Evolutionary conservation across 2,113 vertebrate species (phyloP), one percentile per base, ranked within the genome.

Genomic region (Talpa occidentalis): DNA sequence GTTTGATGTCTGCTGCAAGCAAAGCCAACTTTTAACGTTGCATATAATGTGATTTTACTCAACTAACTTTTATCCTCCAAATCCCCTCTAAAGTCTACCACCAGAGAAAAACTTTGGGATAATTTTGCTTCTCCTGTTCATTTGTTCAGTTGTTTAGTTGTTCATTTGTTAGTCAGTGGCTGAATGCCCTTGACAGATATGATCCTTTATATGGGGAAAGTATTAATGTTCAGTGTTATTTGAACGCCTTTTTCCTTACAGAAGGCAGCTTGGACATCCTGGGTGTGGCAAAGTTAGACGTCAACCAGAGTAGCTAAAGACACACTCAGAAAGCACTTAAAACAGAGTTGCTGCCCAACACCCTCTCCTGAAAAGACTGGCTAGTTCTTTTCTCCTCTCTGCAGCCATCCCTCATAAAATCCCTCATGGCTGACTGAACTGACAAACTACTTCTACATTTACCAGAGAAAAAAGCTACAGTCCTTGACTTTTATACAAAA

Each of bases 401-500:
- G 67, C 15, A 69, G 49, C 2, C 56, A 22, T 4, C 14, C 52
- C 32, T 80, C n/a, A 44, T 69, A 32, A 82, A 88, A 35, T 82
- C 24, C 11, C 19, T 37, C 44, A 30, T 8, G 21, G 22, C 21
- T 73, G 30, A 66, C 60, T 42, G 70, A 88, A 60, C 16, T 24
- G 49, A 82, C 52, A 87, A 77, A 42, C 10, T 10, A 17, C 22
- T 69, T 80, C 47, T 73, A 56, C 14, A 37, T 10, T 64, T 72
- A 87, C 44, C 83, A 88, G 35, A 73, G 44, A 64, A 66, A 56
- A 88, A 90, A 95, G 5, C n/a, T 30, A 35, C 11, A 78, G n/a
- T 11, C 11, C 16, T 90, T 67, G 16, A 86, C 37, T 91, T 81
- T 86, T 88, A 72, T 28, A 66, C 10, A 42, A 76, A 76, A 86